Evolutionary conservation across 2,797 vertebrate genomes (phyloP), one percentile per base, ranked within the genome.

Genomic region (Chaetodon trifasciatus): DNA sequence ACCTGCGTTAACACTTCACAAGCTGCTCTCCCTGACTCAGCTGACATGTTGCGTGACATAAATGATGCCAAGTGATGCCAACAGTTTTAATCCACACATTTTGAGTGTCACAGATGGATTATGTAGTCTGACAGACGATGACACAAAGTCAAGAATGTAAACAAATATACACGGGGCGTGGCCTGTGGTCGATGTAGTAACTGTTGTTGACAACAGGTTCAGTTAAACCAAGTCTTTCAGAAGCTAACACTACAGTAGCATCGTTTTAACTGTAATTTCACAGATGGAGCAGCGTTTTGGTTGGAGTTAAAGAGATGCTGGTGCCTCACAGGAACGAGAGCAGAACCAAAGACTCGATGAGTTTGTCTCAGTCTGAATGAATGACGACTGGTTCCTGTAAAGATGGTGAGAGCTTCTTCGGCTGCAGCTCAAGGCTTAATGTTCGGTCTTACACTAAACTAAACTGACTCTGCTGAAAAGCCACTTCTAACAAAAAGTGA

Each of bases 91-190:
- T 32, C 28, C 28, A 9, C 42, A 23, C 21, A n/a, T 52, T 52
- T 52, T 23, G 8, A 53, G 50, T 5, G 17, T 46, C 35, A 24
- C n/a, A 28, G 9, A 44, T 44, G 28, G 28, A 49, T 6, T 11
- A 3, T 23, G 21, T 32, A 3, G 28, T 32, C 4, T 32, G 8
- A 9, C 12, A 42, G 24, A 35, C 6, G 12, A 6, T 5, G 6
- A 57, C 1, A 37, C 12, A 66, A 58, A 37, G 16, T 39, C 28
- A 32, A 32, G 76, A 70, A 70, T 78, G 67, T 57, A 56, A 64
- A 56, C 24, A 37, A 12, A 32, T 24, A 15, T 6, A 66, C 2
- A 6, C 17, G 0, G 32, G 64, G 7, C 37, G 3, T 16, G n/a
- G 9, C 55, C 7, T 47, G 32, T 50, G 21, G 70, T 62, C 50